Base-by-base conservation (phyloP, 2,113 vertebrate species). In the Syrrhaptes paradoxus region DNA sequence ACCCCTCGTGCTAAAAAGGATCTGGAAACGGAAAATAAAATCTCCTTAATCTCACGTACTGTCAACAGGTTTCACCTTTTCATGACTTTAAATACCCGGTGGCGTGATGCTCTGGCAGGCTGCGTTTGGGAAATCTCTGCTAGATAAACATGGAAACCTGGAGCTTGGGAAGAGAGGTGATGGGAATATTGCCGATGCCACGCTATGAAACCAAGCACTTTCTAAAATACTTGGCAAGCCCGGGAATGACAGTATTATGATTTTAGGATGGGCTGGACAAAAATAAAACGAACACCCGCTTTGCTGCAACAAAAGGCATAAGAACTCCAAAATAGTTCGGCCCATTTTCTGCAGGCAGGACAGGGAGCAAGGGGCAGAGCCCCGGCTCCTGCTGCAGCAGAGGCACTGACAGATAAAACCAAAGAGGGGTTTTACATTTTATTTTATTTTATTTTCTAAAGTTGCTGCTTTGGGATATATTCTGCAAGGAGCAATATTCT, bases 61-160 rank as follows among this genome's bases (percentile, higher is more conserved):
- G 92, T 76, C 96, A 95, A 96, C 90, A 97, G 90, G 96, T 97
- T 92, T 86, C 72, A 84, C 32, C 12, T 54, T 74, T 49, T 52
- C 75, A 57, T 68, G 85, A 38, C 75, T 96, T 85, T 90, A 80
- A 71, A 61, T 49, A 22, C 34, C 63, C 80, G 59, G 45, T 25
- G 87, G 59, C 28, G 78, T 3, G 86, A 70, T 80, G 67, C 16
- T 89, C 67, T 74, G 88, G 71, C 71, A 85, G 84, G 67, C 82
- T 46, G 74, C 45, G 51, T 28, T 89, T 71, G 80, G 63, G 65
- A 96, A 92, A 36, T 36, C 73, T 77, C 85, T 62, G 46, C 78
- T 76, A 63, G 77, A 34, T 51, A 79, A 86, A 70, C 73, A 14
- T 52, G 25, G 51, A 63, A 77, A 51, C 6, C 87, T n/a, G 89